phyloP scores from a whole-genome alignment of 2,113 vertebrate species.

The Perca schrenkii region DNA sequence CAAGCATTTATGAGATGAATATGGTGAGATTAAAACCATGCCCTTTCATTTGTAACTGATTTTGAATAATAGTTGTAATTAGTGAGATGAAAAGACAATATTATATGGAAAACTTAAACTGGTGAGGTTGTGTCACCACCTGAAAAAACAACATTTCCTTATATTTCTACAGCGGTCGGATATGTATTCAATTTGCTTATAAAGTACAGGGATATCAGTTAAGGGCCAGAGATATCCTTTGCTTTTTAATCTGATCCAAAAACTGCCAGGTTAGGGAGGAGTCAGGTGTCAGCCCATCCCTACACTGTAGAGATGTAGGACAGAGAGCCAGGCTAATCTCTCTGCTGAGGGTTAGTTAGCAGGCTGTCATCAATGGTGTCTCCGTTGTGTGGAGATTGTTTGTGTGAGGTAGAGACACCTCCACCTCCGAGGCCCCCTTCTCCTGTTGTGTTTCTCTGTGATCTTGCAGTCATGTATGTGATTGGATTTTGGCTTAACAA shows the following conservation, averaged over 20 bases:
- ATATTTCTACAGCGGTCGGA: background rate
- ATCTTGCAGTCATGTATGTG: slow-evolving; percentile 99
- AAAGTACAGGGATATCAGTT: slow-evolving; percentile 9
- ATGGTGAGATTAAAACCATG: slow-evolving; percentile 50
- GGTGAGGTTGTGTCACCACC: slow-evolving; percentile 5
- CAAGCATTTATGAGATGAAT: slow-evolving; percentile 58
- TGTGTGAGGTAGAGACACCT: slow-evolving; percentile 92
- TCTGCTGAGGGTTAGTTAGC: slow-evolving; percentile 50
- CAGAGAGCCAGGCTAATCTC: slow-evolving; percentile 58
- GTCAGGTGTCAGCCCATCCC: slow-evolving; percentile 42
- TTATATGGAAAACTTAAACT: slow-evolving; percentile 32
- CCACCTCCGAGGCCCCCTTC: slow-evolving; percentile 87
- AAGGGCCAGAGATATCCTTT: slow-evolving; percentile 7
- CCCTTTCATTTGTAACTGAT: slow-evolving; percentile 58
- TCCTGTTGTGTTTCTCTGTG: slow-evolving; percentile 93
- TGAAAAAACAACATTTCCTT: slow-evolving; percentile 16
- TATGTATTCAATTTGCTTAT: slow-evolving; percentile 1
- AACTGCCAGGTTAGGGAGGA: slow-evolving; percentile 41
- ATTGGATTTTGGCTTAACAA: slow-evolving; percentile 99
- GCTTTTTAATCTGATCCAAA: slow-evolving; percentile 44
- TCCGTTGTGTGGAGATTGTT: slow-evolving; percentile 67
- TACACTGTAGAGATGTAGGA: slow-evolving; percentile 29
- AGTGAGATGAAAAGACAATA: slow-evolving; percentile 48
- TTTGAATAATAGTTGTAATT: slow-evolving; percentile 62
- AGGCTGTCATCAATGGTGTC: slow-evolving; percentile 53